phyloP scores from a whole-genome alignment of 2,113 vertebrate species.

The Psittacara wagleri region DNA sequence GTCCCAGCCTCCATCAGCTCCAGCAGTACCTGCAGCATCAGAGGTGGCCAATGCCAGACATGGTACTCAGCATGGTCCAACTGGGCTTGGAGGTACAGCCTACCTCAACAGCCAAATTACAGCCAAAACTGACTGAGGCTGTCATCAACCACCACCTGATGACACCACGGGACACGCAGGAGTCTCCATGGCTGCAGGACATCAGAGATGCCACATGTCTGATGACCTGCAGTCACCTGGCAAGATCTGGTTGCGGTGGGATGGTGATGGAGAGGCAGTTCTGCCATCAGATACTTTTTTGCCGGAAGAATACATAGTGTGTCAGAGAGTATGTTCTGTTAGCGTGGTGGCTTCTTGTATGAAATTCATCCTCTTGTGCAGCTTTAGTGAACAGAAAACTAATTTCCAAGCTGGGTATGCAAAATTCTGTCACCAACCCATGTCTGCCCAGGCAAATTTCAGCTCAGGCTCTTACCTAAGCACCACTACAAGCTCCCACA shows the following conservation, averaged over 20 bases:
- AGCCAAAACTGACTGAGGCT: background rate
- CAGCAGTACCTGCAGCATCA: background rate
- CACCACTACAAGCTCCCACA: background rate
- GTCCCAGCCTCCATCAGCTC: background rate
- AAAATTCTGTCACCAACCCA: background rate
- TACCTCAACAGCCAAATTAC: background rate
- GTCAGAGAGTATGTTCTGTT: background rate
- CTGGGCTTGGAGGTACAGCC: background rate
- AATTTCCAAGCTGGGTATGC: background rate
- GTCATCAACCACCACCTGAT: background rate
- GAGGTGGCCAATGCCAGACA: fast-evolving
- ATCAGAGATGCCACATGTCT: background rate
- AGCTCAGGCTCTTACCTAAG: background rate
- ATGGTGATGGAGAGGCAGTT: background rate
- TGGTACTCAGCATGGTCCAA: fast-evolving
- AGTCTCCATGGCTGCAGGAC: fast-evolving
- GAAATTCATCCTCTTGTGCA: background rate
- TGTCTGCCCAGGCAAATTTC: fast-evolving
- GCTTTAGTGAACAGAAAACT: background rate
- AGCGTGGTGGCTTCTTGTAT: background rate
- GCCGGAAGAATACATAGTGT: background rate
- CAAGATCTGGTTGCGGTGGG: background rate
- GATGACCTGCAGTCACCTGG: background rate
- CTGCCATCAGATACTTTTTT: background rate
- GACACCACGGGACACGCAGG: fast-evolving